Evolutionary conservation across 2,113 vertebrate genomes (phyloP), one percentile per base, ranked within the genome.

Genomic region (Aspiorhynchus laticeps): DNA sequence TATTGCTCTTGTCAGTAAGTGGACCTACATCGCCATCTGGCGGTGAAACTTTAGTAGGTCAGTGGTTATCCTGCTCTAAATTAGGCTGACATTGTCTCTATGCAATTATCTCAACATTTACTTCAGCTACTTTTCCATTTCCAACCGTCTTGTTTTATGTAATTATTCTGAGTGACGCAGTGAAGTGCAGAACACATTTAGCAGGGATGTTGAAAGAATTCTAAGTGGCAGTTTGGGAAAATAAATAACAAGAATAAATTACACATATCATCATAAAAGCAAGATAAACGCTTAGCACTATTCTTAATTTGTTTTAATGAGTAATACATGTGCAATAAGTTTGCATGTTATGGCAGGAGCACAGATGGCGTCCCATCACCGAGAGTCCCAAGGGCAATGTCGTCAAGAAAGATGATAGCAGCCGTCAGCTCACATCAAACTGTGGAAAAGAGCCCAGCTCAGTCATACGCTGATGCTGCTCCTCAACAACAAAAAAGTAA

Each of bases 351-450:
- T 73, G 86, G 84, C 56, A 24, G 24, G 53, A 65, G 78, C 63
- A 31, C 88, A 89, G 88, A 89, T 89, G 88, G 86, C 56, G 4
- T 89, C 88, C 80, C 75, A 80, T 67, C 17, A 33, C 53, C 48
- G 41, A 61, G 48, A n/a, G 63, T 86, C 86, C 86, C 86, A 84
- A 80, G 86, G 86, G 86, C 80, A 83, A 38, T 75, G 48, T 74
- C 77, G 43, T 89, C 82, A 53, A 87, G 85, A 80, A 82, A 86
- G 79, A 87, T 83, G 88, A 79, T 83, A 74, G 53, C 31, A 67
- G 7, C 51, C 65, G 21, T 84, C 80, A 65, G 86, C 74, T 80
- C 15, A 36, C 26, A 75, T 59, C 53, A 89, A 88, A 86, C 59
- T 69, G 33, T 80, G 86, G 86, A 76, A 59, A 19, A 36, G 74